phyloP scores from a whole-genome alignment of 2,888 invertebrate genomes.

The Protonemura montana region DNA sequence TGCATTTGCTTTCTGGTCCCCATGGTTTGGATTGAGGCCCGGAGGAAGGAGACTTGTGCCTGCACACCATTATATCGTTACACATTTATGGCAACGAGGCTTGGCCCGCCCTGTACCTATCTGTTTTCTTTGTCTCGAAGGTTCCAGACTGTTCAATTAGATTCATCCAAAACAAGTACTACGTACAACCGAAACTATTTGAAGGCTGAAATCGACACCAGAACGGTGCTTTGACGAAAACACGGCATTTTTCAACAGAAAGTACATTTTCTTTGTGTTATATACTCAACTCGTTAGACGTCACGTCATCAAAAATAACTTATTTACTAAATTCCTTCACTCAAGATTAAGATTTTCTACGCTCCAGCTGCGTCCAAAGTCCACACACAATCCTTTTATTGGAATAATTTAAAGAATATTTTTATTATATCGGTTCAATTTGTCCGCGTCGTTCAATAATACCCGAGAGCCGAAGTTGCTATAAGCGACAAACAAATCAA shows the following conservation, averaged over 20 bases:
- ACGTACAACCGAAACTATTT: background rate
- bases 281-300: background rate
- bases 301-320: too few relatives aligned
- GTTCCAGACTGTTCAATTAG: background rate
- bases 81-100: background rate
- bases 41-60: background rate
- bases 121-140: background rate
- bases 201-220: background rate
- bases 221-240: background rate
- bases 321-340: background rate
- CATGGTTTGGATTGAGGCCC: background rate
- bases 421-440: background rate
- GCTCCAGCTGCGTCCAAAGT: background rate
- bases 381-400: background rate
- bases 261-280: background rate
- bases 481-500: conserved; percentile 18
- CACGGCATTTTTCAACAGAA: background rate
- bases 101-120: background rate
- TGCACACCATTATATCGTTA: background rate
- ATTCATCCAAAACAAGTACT: background rate
- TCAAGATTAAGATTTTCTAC: background rate
- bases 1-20: background rate
- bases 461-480: background rate
- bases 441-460: background rate
- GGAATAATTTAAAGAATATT: background rate